Evolutionary conservation across 2,797 vertebrate species (phyloP).

Genomic region (Labroides dimidiatus): DNA sequence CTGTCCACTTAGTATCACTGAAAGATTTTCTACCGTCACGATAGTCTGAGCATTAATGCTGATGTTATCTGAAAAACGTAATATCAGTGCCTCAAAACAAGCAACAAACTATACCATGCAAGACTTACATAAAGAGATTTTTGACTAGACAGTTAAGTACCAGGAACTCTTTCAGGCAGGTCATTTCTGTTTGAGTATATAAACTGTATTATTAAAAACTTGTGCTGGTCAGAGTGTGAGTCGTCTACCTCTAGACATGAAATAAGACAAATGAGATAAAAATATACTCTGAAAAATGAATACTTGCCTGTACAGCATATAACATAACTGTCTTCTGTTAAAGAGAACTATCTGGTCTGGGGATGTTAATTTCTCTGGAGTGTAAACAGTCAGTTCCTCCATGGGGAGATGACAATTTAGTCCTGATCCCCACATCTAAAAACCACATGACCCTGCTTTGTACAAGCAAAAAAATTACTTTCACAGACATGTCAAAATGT

Average conservation of each 20-base stretch:
- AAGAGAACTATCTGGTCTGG: too few relatives aligned
- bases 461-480: neutral
- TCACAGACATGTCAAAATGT: neutral
- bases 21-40: too few relatives aligned
- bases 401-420: neutral
- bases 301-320: too few relatives aligned
- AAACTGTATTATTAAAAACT: too few relatives aligned
- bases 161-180: too few relatives aligned
- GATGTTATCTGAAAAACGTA: neutral
- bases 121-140: neutral
- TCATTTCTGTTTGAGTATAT: too few relatives aligned
- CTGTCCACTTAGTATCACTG: too few relatives aligned
- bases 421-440: neutral
- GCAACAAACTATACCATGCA: neutral
- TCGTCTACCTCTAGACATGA: neutral
- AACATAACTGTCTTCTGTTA: too few relatives aligned
- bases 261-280: too few relatives aligned
- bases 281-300: too few relatives aligned
- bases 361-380: neutral
- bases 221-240: neutral
- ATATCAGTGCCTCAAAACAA: neutral
- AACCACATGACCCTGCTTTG: conserved; percentile 5
- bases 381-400: conserved; percentile 1
- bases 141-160: too few relatives aligned
- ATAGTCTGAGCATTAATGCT: neutral